phyloP scores from a whole-genome alignment of 2,888 invertebrate species.

The Smittia aterrima region DNA sequence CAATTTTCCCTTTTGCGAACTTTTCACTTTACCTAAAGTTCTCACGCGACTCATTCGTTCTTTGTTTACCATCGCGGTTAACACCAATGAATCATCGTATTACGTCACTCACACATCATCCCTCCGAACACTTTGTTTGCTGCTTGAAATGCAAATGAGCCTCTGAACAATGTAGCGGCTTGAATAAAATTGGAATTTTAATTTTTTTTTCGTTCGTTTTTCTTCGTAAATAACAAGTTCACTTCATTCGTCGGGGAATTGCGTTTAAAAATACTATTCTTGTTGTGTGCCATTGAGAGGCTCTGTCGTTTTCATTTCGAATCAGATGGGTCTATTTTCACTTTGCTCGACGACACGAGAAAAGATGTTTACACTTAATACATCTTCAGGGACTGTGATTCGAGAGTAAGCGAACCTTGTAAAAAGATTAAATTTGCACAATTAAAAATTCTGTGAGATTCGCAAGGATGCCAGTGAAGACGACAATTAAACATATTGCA shows the following conservation, averaged over 20 bases:
- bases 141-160: constrained; percentile 28
- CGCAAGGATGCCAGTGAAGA: too few species aligned
- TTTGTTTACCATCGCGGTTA: background rate
- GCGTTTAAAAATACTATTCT: constrained; percentile 26
- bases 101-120: constrained; percentile 23
- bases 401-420: background rate
- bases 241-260: background rate
- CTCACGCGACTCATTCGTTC: constrained; percentile 4
- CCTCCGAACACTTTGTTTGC: constrained; percentile 13
- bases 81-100: constrained; percentile 16
- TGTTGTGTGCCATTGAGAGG: background rate
- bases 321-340: constrained; percentile 14
- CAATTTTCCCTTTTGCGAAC: background rate
- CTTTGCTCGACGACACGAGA: background rate
- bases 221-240: background rate
- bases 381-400: constrained; percentile 2
- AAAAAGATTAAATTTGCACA: too few species aligned
- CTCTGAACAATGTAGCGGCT: constrained; percentile 1
- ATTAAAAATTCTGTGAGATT: too few species aligned
- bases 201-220: constrained; percentile 14
- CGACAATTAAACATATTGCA: too few species aligned
- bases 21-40: background rate
- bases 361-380: background rate
- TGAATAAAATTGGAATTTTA: constrained; percentile 25
- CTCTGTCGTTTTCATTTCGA: background rate